Evolutionary conservation across 2,888 invertebrate genomes (phyloP), one percentile per base, ranked within the genome.

Genomic region (Julus scandinavius): DNA sequence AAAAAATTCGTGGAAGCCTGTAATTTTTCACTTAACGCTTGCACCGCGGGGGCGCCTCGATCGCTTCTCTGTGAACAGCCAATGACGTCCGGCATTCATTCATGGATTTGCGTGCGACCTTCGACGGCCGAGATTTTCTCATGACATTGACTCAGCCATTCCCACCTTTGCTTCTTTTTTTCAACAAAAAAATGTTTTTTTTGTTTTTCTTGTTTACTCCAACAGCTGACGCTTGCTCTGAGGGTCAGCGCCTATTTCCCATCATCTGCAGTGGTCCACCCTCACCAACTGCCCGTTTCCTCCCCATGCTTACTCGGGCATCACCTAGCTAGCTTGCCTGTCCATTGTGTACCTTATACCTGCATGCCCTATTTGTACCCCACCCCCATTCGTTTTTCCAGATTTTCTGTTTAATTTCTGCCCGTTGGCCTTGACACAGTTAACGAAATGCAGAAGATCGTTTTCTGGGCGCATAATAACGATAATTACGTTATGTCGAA

Each of bases 121-220:
- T 88, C 88, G 83, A 9, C 17, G 17, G n/a, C 50, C n/a, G 84
- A 88, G 84, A 88, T 88, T 88, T 88, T 88, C 88, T 88, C 88
- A 88, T 84, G 88, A 88, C 88, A 88, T 88, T 88, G 88, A 88
- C 83, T 88, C 54, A 88, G 63, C 45, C n/a, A 41, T 85, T 85
- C 41, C 85, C 72, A 72, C 72, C 72, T 72, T 29, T 54, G 54
- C 50, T 54, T n/a, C 38, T 86, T 86, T 45, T 86, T 86, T 20
- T 38, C n/a, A n/a, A n/a, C n/a, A n/a, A n/a, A n/a, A n/a, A n/a
- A n/a, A n/a, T n/a, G n/a, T n/a, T n/a, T n/a, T 13, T 63, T 63
- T 50, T 86, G 1, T 45, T 63, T 63, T 50, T 63, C 40, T 63
- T 40, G 85, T 49, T 45, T 86, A 86, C 86, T 50, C 85, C 85